phyloP scores from a whole-genome alignment of 2,113 vertebrate genomes.

The Carassius auratus region DNA sequence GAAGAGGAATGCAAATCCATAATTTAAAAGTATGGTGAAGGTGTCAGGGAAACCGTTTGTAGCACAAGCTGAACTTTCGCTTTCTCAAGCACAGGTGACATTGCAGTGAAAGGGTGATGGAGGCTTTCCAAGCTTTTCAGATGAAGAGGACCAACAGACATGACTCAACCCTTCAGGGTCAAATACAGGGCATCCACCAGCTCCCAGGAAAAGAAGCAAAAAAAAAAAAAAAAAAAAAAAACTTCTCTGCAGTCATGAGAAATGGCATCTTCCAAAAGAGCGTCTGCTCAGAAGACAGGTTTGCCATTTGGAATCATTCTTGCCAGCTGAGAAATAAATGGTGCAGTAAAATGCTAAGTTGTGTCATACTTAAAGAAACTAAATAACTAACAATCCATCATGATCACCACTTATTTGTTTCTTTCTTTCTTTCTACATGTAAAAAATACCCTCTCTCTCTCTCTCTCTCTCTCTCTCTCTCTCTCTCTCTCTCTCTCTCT shows the following conservation, averaged over 20 bases:
- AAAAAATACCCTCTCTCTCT: not conserved
- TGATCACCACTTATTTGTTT: not conserved
- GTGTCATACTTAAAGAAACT: slow-evolving; percentile 8
- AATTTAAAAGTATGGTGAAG: slow-evolving; percentile 48
- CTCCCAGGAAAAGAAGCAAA: not conserved
- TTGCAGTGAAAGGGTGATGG: slow-evolving; percentile 5
- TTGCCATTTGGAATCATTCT: slow-evolving; percentile 23
- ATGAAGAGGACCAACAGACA: slow-evolving; percentile 42
- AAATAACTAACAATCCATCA: not conserved
- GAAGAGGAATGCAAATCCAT: slow-evolving; percentile 49
- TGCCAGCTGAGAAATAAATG: slow-evolving; percentile 21
- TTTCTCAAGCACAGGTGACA: slow-evolving; percentile 47
- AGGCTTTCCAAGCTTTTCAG: slow-evolving; percentile 27
- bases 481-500: not conserved
- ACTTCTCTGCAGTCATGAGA: not conserved
- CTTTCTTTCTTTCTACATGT: not conserved
- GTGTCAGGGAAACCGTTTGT: slow-evolving; percentile 29
- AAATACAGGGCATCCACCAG: slow-evolving; percentile 27
- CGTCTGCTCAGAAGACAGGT: slow-evolving; percentile 32
- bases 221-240: slow-evolving; percentile 1
- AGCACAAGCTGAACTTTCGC: slow-evolving; percentile 48
- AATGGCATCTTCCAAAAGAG: slow-evolving; percentile 34
- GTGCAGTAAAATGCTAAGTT: not conserved
- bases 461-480: not conserved
- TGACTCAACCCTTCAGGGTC: slow-evolving; percentile 39